Evolutionary conservation across 2,888 invertebrate species (phyloP).

Genomic region (Noctua fimbriata): DNA sequence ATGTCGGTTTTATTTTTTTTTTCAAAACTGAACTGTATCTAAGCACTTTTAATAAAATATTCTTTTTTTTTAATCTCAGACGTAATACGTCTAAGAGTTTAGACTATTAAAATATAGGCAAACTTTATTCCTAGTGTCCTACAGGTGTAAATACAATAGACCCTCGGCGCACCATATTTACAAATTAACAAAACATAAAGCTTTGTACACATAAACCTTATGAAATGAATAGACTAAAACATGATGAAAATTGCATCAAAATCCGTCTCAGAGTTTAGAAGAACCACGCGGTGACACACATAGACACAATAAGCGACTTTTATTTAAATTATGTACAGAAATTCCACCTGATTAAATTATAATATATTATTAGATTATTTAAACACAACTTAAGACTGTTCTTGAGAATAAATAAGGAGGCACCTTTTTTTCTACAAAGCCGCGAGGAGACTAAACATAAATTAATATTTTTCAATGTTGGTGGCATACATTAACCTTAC

Average conservation of each 20-base stretch:
- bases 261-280: not conserved
- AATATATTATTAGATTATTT: not conserved
- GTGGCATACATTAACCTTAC: not conserved
- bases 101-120: too few species aligned
- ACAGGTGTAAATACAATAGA: too few species aligned
- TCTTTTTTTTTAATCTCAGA: too few species aligned
- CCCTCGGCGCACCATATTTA: not conserved
- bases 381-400: not conserved
- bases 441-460: not conserved
- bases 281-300: not conserved
- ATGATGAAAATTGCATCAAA: not conserved
- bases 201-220: not conserved
- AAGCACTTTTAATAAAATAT: too few species aligned
- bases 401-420: not conserved
- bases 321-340: not conserved
- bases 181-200: not conserved
- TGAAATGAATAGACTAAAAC: not conserved
- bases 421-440: not conserved
- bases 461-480: not conserved
- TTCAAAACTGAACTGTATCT: too few species aligned
- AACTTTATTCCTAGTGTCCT: too few species aligned
- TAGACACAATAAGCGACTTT: not conserved
- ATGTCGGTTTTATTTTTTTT: too few species aligned
- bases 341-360: not conserved
- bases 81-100: too few species aligned